phyloP scores from a whole-genome alignment of 2,113 vertebrate genomes.

The Lagopus muta region DNA sequence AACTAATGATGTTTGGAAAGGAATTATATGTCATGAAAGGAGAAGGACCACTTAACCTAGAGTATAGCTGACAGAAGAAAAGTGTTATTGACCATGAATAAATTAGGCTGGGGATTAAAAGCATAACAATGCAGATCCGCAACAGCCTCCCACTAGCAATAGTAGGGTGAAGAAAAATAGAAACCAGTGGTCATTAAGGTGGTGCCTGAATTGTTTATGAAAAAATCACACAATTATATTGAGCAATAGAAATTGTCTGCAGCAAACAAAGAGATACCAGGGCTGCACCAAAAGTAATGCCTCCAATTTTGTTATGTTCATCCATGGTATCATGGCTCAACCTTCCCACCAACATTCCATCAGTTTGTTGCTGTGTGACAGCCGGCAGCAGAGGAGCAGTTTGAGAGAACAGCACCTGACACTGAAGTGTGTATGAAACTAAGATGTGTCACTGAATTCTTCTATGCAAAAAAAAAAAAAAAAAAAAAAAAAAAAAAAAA shows the following conservation, averaged over 20 bases:
- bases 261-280: not conserved
- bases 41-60: slow-evolving; percentile 31
- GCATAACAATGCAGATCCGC: not conserved
- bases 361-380: too few species aligned
- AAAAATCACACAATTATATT: not conserved
- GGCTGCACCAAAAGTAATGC: too few species aligned
- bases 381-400: too few species aligned
- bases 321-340: too few species aligned
- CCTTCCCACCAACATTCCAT: too few species aligned
- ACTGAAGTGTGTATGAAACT: too few species aligned
- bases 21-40: slow-evolving; percentile 4
- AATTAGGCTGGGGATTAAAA: slow-evolving; percentile 46
- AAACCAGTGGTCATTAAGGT: not conserved
- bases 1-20: slow-evolving; percentile 49
- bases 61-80: slow-evolving; percentile 44
- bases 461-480: too few species aligned
- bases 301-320: too few species aligned
- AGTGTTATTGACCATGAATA: slow-evolving; percentile 31
- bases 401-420: too few species aligned
- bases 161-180: slow-evolving; percentile 10
- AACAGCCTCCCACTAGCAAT: not conserved
- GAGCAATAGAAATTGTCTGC: slow-evolving; percentile 19
- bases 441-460: too few species aligned
- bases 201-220: slow-evolving; percentile 27
- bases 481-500: too few species aligned